Conservation (phyloP, 64 coral and sea anemone genomes). For the Stichodactyla helianthus region DNA sequence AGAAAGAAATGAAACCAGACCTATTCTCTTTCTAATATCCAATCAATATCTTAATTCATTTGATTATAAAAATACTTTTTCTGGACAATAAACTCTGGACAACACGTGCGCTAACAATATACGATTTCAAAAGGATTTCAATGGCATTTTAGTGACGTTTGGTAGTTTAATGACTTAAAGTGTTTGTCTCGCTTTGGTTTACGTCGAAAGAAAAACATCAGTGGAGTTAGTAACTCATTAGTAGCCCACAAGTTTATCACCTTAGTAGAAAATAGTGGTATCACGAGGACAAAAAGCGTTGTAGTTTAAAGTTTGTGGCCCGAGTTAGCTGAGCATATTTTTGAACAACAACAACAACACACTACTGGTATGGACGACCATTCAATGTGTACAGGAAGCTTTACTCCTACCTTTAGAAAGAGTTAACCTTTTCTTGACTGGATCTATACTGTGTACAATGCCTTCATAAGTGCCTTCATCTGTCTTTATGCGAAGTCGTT, state of each 20-base stretch:
- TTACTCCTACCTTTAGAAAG: constrained; percentile 71
- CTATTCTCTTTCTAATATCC: not conserved
- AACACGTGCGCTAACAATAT: not conserved
- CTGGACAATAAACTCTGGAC: not conserved
- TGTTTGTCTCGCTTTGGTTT: too few species aligned
- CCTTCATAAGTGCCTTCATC: constrained; percentile 78
- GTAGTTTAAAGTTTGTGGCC: too few species aligned
- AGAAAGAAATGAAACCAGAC: not conserved
- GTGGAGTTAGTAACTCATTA: too few species aligned
- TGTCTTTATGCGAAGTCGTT: constrained; percentile 55
- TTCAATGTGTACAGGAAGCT: not conserved
- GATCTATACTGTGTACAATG: constrained; percentile 77
- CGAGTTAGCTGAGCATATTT: not conserved
- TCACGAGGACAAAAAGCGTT: too few species aligned
- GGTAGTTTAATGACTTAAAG: too few species aligned
- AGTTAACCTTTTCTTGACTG: constrained; percentile 63
- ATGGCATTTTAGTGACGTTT: too few species aligned
- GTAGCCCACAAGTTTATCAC: too few species aligned
- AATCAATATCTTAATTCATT: not conserved
- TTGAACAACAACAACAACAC: not conserved
- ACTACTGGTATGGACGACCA: not conserved
- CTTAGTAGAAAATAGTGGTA: too few species aligned
- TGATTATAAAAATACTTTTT: not conserved
- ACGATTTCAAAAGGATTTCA: not conserved
- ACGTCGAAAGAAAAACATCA: too few species aligned